Evolutionary conservation across 1,140 invertebrate species (phyloP), one percentile per base, ranked within the genome.

Genomic region (Tetranychus cinnabarinus): DNA sequence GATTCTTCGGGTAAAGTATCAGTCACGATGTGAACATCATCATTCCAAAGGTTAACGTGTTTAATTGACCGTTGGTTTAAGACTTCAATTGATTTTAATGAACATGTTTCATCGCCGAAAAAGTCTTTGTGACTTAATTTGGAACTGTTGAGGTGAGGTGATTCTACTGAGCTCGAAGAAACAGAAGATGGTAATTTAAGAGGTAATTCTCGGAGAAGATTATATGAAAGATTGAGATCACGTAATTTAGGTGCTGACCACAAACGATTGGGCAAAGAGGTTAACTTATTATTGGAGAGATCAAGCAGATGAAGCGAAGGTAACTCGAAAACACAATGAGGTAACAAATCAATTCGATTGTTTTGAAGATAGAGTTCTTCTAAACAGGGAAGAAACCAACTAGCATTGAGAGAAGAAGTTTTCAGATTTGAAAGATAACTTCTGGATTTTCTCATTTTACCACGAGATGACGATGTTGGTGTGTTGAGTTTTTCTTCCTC

Each of bases 221-320:
- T 98, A 64, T 92, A 81, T 0, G 89, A 83, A 0, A 84, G 81
- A 72, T 95, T 96, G 12, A 97, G 71, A 71, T 96, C 91, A 61
- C 86, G 80, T 35, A 97, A 73, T 63, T 84, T 84, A 0, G 87
- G 86, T 1, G 88, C 80, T n/a, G 78, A 74, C 95, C 95, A 98
- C 71, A 97, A 76, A 62, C 82, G 81, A 56, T 82, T 79, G 0
- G 92, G 90, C 45, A 97, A 70, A 58, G 77, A 74, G 52, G 84
- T 82, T n/a, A 98, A 72, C 70, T 89, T 88, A 71, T 98, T 98
- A 69, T 93, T 88, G 0, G 89, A 89, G 0, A 92, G 79, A 71
- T 97, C 90, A 64, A 97, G 75, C 4, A 83, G 82, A 33, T 80
- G 77, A 1, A 98, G 73, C 0, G 79, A 73, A 0, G 88, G 86